Evolutionary conservation across 1,140 invertebrate genomes (phyloP), one percentile per base, ranked within the genome.

Genomic region (Drosophila santomea): DNA sequence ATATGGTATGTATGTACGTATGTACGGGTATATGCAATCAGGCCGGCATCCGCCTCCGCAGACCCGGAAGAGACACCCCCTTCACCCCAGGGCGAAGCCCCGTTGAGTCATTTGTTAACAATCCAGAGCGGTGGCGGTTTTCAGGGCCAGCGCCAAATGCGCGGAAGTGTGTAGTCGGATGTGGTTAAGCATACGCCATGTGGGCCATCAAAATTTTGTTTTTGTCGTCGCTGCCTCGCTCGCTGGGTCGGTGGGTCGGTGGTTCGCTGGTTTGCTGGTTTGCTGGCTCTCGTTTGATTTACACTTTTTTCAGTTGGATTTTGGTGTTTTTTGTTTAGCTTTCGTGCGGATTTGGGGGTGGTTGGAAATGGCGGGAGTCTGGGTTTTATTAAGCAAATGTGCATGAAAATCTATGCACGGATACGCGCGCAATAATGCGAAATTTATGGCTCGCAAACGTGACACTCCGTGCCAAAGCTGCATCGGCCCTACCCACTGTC

Each of bases 31-130:
- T 61, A 41, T 71, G 75, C 56, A 73, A 63, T 72, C 74, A 55
- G 58, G 45, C 47, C 47, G 47, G 48, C 56, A 62, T 58, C 23
- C 72, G 43, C 23, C 38, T 23, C 45, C 14, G 25, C 25, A 39
- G 20, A 41, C 38, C 71, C n/a, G 28, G 66, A 68, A 52, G 52
- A 28, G 17, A 17, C 59, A 6, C 60, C 47, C 48, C 69, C 10
- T 25, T 47, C 20, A 28, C 36, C 56, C 77, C 62, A 52, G 51
- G 36, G 15, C 60, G 38, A 72, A 51, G 83, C 83, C 83, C 60
- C 84, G 83, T 78, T 80, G 84, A 89, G 84, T 88, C 84, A 89
- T 88, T 88, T 88, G 84, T 88, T 88, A 88, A 89, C 84, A 88
- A 84, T 74, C 75, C 83, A 83, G 67, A 74, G 78, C 59, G 80